These are phyloP conservation scores for Enteromius unitaeniatus DNA, from an alignment of 2,797 vertebrate species.

Conservation along the genomic window DNA sequence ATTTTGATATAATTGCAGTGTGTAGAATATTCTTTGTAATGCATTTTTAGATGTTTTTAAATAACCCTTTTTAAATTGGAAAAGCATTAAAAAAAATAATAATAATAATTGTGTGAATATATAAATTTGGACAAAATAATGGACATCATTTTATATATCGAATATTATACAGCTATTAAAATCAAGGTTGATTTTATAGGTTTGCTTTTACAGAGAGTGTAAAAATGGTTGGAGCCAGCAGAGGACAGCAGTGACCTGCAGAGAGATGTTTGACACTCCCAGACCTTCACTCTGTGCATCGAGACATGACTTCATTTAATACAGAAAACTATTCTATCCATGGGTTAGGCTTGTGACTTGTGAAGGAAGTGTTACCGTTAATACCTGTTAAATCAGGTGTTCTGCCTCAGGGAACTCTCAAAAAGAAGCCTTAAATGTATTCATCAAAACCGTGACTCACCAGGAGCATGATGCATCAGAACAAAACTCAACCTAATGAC, in stretches of 20 bases:
- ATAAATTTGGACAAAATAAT: background rate
- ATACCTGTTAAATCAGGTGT: slow-evolving; percentile 8
- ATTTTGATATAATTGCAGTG: background rate
- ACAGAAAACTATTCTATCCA: background rate
- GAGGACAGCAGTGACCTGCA: slow-evolving; percentile 47
- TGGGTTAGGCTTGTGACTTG: background rate
- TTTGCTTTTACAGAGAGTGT: background rate
- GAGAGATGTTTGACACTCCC: background rate
- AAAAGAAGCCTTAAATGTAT: slow-evolving; percentile 5
- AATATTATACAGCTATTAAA: background rate
- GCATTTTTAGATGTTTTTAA: background rate
- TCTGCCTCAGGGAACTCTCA: slow-evolving; percentile 4
- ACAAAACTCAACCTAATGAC: slow-evolving; percentile 1
- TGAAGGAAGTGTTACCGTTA: background rate
- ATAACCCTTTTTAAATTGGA: background rate
- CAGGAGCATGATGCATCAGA: background rate
- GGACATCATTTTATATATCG: no score
- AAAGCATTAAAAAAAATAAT: no score
- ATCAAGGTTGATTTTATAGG: background rate
- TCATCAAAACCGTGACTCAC: slow-evolving; percentile 27
- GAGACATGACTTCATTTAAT: background rate
- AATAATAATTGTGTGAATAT: background rate
- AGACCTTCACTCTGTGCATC: background rate
- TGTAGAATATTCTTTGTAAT: background rate
- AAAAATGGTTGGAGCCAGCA: slow-evolving; percentile 30